Evolutionary conservation across 2,797 vertebrate species (phyloP).

Genomic region (Dermochelys coriacea): DNA sequence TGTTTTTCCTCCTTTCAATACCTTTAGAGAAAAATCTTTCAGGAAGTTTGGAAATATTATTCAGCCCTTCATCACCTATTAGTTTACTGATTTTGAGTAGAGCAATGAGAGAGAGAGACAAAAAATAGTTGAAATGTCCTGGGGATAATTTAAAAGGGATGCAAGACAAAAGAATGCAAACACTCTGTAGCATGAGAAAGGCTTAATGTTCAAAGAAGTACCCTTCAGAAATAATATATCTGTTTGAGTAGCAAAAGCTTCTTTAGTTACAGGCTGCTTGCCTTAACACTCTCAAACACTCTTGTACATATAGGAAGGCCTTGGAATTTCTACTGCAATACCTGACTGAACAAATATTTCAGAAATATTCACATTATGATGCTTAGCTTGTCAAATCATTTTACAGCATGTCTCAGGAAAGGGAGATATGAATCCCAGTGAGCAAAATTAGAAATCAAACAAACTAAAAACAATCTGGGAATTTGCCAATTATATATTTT

Average conservation of each 20-base stretch:
- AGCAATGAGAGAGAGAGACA: slow-evolving; percentile 1
- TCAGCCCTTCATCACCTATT: neutral
- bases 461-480: neutral
- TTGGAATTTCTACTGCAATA: neutral
- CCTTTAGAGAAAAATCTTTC: neutral
- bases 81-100: neutral
- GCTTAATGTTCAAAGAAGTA: slow-evolving; percentile 55
- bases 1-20: slow-evolving; percentile 30
- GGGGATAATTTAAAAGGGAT: slow-evolving; percentile 51
- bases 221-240: slow-evolving; percentile 56
- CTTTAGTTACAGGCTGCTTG: slow-evolving; percentile 34
- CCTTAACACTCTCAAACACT: slow-evolving; percentile 34
- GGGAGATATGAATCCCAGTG: neutral
- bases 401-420: neutral
- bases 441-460: neutral
- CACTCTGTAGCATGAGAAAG: slow-evolving; percentile 49
- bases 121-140: slow-evolving; percentile 4
- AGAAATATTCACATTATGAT: neutral
- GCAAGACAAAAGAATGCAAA: slow-evolving; percentile 56
- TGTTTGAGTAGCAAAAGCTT: slow-evolving; percentile 42
- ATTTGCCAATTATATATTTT: neutral
- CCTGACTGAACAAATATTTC: neutral
- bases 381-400: neutral
- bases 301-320: neutral
- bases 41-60: slow-evolving; percentile 38